These are phyloP conservation scores for Cecropterus lyciades DNA, from an alignment of 1,140 invertebrate genomes.

Conservation along the genomic window DNA sequence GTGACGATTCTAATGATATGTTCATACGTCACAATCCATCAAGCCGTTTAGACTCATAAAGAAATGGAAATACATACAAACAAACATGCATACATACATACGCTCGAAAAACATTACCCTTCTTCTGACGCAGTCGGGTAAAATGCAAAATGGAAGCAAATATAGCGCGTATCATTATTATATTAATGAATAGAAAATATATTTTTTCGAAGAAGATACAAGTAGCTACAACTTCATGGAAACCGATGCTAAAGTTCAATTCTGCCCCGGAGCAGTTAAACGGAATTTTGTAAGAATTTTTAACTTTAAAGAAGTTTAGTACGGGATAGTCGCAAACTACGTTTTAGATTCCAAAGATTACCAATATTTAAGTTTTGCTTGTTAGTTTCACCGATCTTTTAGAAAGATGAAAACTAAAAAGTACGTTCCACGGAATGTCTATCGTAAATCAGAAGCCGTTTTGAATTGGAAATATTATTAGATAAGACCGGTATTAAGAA, in stretches of 20 bases:
- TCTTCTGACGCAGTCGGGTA: too few relatives aligned
- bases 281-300: neutral
- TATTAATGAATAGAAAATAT: neutral
- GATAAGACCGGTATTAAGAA: slow-evolving; percentile 13
- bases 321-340: neutral
- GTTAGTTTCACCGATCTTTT: neutral
- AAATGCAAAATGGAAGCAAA: too few relatives aligned
- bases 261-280: neutral
- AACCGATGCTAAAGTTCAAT: neutral
- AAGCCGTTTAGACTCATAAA: too few relatives aligned
- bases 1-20: too few relatives aligned
- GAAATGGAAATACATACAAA: too few relatives aligned
- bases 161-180: too few relatives aligned
- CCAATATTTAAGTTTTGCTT: neutral
- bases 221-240: neutral
- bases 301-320: neutral
- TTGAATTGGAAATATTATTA: slow-evolving; percentile 5
- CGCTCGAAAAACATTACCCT: too few relatives aligned
- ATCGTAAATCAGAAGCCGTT: slow-evolving; percentile 5
- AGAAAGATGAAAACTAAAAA: neutral
- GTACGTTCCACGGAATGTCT: neutral
- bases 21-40: too few relatives aligned
- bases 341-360: neutral
- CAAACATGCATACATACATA: too few relatives aligned
- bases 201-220: neutral